These are phyloP conservation scores for Punctoribates punctum DNA, from an alignment of 2,888 invertebrate species.

Conservation along the genomic window DNA sequence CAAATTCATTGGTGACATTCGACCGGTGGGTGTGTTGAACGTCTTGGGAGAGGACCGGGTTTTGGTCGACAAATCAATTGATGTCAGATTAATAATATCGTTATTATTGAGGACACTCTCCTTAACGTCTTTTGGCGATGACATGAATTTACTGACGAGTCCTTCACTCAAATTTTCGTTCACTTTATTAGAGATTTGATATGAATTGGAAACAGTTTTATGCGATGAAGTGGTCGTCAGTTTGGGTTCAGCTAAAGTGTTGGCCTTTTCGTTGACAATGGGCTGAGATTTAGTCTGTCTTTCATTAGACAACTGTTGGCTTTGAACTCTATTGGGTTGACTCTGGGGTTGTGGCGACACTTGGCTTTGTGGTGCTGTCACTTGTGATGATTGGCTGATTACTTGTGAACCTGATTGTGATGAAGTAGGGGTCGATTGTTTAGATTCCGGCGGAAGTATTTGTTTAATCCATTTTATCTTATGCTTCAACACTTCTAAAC, in stretches of 20 bases:
- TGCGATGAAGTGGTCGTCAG: background rate
- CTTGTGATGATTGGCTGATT: background rate
- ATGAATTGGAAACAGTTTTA: background rate
- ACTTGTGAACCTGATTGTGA: constrained; percentile 1
- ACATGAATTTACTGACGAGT: background rate
- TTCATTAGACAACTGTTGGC: background rate
- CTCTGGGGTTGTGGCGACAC: background rate
- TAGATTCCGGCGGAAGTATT: background rate
- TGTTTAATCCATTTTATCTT: background rate
- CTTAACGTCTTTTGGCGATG: background rate
- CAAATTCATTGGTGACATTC: background rate
- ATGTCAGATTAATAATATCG: background rate
- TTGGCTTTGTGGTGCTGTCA: background rate
- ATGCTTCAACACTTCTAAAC: background rate
- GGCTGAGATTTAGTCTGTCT: background rate
- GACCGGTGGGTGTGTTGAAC: background rate
- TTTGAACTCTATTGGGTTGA: background rate
- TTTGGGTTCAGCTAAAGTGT: background rate
- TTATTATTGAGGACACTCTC: background rate
- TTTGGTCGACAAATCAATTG: background rate
- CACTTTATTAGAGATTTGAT: background rate
- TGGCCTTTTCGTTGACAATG: background rate
- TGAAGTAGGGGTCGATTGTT: background rate
- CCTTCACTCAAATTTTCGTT: background rate
- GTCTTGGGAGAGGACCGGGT: background rate